phyloP scores from a whole-genome alignment of 2,797 vertebrate genomes.

The Anomalospiza imberbis region DNA sequence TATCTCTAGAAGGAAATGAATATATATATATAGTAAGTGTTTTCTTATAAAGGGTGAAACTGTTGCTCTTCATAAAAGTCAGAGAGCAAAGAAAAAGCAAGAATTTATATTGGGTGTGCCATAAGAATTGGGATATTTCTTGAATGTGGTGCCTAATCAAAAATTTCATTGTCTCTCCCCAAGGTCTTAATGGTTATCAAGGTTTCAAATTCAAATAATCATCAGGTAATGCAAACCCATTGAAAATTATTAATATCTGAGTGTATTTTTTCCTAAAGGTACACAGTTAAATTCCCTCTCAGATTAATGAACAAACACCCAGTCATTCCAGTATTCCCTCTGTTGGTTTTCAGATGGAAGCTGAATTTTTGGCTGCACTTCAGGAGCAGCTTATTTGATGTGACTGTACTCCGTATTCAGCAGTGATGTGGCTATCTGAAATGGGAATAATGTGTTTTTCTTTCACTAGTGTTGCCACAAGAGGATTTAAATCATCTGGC shows the following conservation, averaged over 20 bases:
- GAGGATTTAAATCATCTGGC: conserved; percentile 10
- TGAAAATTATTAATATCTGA: background rate
- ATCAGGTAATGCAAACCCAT: background rate
- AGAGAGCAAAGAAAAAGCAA: background rate
- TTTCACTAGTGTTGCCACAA: background rate
- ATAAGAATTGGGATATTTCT: background rate
- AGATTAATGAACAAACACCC: background rate
- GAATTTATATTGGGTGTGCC: background rate
- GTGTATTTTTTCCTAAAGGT: background rate
- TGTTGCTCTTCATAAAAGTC: background rate
- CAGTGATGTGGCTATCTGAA: background rate
- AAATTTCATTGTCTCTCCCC: background rate
- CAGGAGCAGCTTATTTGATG: background rate
- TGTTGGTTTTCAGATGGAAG: background rate
- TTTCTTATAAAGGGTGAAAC: background rate
- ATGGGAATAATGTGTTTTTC: background rate
- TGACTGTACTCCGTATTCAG: background rate
- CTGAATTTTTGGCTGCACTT: conserved; percentile 1
- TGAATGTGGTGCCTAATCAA: background rate
- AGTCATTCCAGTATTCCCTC: background rate
- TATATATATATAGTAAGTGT: background rate
- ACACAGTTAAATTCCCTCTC: background rate
- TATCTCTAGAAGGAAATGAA: background rate
- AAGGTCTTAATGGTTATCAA: background rate
- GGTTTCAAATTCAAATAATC: background rate